Percentiles rank a stretch among this genome's conserved stretches.
Conservation (phyloP, 2,797 vertebrate species). For the Dipus sagitta region DNA sequence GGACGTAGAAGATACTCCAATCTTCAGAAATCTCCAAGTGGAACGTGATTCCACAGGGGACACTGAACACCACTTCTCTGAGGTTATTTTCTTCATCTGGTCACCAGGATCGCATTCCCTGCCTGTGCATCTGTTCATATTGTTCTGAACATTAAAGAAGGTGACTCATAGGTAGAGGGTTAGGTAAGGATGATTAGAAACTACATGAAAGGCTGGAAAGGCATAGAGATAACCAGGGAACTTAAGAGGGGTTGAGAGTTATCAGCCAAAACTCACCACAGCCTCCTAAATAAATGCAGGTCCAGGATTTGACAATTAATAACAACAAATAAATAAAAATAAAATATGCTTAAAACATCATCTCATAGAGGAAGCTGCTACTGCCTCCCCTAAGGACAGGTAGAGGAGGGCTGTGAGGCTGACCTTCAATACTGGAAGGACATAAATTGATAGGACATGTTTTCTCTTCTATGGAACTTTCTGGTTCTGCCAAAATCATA, state of each 20-base stretch:
- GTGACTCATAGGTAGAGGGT: background rate
- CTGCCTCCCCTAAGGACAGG: background rate
- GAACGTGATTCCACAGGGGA: background rate
- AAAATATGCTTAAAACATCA: background rate
- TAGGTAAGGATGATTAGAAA: background rate
- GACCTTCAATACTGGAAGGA: background rate
- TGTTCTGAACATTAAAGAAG: slow-evolving; percentile 14
- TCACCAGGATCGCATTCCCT: background rate
- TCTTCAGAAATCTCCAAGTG: background rate
- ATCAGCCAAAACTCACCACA: background rate
- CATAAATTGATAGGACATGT: background rate
- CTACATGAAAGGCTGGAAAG: background rate
- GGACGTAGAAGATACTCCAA: background rate
- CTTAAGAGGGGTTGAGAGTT: background rate
- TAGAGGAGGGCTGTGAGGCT: background rate
- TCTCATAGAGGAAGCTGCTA: background rate
- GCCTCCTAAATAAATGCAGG: background rate
- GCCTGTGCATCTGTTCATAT: background rate
- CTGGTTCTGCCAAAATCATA: background rate
- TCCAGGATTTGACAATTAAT: background rate
- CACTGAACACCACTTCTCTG: background rate
- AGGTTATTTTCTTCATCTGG: background rate
- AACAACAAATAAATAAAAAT: background rate
- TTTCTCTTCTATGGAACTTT: background rate
- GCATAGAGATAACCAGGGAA: background rate